Conservation (phyloP, 2,888 invertebrate genomes). For the Andrena bicolor region DNA sequence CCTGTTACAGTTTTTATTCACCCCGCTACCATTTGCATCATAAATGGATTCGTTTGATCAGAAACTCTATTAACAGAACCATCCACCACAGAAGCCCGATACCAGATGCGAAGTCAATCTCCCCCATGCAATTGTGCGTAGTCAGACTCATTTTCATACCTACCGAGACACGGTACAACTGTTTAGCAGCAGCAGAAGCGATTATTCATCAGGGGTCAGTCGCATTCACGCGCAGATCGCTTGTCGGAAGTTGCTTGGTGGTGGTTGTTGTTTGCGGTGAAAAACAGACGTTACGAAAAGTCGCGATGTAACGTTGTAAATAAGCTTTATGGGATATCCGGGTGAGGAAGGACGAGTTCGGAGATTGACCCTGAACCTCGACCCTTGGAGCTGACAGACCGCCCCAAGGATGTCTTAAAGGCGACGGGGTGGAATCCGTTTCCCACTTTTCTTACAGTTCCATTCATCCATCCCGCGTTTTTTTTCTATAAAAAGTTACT, state of each 20-base stretch:
- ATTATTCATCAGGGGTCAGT: slow-evolving; percentile 16
- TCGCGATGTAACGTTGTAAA: slow-evolving; percentile 32
- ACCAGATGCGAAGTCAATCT: too few species aligned
- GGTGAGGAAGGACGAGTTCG: slow-evolving; percentile 39
- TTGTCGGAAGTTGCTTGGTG: neutral
- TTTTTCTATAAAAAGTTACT: slow-evolving; percentile 57
- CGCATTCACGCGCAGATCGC: slow-evolving; percentile 6
- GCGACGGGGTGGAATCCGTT: slow-evolving; percentile 41
- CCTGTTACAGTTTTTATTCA: too few species aligned
- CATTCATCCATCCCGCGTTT: neutral
- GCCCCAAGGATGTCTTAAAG: slow-evolving; percentile 62
- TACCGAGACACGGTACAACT: too few species aligned
- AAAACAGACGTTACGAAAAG: slow-evolving; percentile 37
- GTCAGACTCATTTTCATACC: too few species aligned
- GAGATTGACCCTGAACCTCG: slow-evolving; percentile 59
- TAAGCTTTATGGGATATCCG: slow-evolving; percentile 33
- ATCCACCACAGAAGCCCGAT: too few species aligned
- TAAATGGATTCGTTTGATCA: too few species aligned
- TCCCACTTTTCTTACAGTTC: neutral
- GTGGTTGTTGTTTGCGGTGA: slow-evolving; percentile 9
- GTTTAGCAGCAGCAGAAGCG: neutral
- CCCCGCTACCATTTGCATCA: too few species aligned
- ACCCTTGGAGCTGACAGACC: slow-evolving; percentile 43
- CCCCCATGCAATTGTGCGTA: too few species aligned
- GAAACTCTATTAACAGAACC: too few species aligned